These are phyloP conservation scores for Atethmia centrago DNA, from an alignment of 2,888 invertebrate species.

Conservation along the genomic window DNA sequence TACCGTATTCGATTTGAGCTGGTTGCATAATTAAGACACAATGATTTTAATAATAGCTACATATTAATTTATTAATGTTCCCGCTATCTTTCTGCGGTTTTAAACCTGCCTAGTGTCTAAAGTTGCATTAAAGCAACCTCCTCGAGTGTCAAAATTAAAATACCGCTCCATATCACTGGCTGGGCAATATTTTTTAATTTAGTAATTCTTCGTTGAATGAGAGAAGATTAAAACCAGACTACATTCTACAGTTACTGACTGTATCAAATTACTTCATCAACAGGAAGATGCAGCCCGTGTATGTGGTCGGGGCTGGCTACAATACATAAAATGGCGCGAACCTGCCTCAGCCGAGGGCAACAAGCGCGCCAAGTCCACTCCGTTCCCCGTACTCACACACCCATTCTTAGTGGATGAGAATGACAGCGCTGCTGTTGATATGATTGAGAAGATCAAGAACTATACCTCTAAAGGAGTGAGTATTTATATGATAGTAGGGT, in stretches of 20 bases:
- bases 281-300: constrained; percentile 91
- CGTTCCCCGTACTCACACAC: constrained; percentile 91
- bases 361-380: constrained; percentile 94
- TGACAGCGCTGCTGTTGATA: constrained; percentile 71
- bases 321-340: constrained; percentile 97
- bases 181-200: not conserved
- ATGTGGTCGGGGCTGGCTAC: constrained; percentile 96
- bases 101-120: not conserved
- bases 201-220: not conserved
- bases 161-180: no score
- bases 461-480: constrained; percentile 94
- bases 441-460: constrained; percentile 92
- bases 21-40: no score
- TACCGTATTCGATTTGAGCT: not conserved
- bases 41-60: no score
- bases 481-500: no score
- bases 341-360: constrained; percentile 97
- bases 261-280: not conserved
- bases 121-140: no score
- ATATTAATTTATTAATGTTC: not conserved
- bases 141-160: not conserved
- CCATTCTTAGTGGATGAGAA: constrained; percentile 90
- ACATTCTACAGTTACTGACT: not conserved
- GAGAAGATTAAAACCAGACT: not conserved
- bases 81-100: not conserved